phyloP scores from a whole-genome alignment of 1,140 invertebrate genomes.

The Drosophila simulans region DNA sequence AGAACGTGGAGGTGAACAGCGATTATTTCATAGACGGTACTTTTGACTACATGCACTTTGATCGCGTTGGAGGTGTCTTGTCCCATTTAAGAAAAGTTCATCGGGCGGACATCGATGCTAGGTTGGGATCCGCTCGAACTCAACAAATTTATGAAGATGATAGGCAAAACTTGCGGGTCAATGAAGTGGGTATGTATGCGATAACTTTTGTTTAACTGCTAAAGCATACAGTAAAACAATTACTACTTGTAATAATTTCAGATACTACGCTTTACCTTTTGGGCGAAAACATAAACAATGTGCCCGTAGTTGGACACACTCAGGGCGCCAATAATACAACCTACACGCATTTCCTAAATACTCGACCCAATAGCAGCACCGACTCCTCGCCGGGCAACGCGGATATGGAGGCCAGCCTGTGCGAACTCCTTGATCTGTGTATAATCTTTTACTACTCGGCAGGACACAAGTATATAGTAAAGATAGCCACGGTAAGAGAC shows the following conservation, averaged over 20 bases:
- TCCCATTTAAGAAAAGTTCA: constrained; percentile 89
- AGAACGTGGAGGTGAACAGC: constrained; percentile 51
- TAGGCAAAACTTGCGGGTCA: constrained; percentile 51
- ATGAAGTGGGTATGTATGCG: constrained; percentile 61
- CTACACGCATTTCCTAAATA: constrained; percentile 71
- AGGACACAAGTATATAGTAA: constrained; percentile 83
- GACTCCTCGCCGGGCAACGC: constrained; percentile 62
- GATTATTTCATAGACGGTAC: constrained; percentile 87
- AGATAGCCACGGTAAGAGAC: constrained; percentile 78
- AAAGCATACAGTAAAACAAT: neutral
- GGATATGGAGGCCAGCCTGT: constrained; percentile 55
- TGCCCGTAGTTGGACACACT: constrained; percentile 62
- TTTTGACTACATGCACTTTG: constrained; percentile 88
- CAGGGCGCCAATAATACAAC: constrained; percentile 58
- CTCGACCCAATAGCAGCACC: constrained; percentile 21
- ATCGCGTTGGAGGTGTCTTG: constrained; percentile 89
- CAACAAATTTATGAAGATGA: constrained; percentile 82
- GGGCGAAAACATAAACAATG: constrained; percentile 70
- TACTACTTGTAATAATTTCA: constrained; percentile 1
- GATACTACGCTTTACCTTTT: constrained; percentile 64
- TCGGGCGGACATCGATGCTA: constrained; percentile 85
- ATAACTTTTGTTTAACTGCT: neutral
- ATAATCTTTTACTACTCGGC: constrained; percentile 82
- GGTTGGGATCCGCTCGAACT: constrained; percentile 85
- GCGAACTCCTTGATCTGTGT: constrained; percentile 76